Conservation (phyloP, 2,113 vertebrate species). For the Sinocyclocheilus grahami region DNA sequence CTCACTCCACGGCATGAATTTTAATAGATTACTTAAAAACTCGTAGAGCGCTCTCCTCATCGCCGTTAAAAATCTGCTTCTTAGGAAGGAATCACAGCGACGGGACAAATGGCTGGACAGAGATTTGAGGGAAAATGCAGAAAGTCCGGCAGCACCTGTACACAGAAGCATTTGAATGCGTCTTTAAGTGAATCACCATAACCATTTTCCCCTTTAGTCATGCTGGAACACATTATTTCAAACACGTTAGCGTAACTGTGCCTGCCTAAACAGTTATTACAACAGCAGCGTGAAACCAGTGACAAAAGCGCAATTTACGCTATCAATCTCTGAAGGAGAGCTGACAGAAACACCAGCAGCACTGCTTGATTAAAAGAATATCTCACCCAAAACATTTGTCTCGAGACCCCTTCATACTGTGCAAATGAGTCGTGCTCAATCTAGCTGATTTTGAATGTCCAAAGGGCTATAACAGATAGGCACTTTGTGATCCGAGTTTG, state of each 20-base stretch:
- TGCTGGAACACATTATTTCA: constrained; percentile 36
- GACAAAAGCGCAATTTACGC: constrained; percentile 11
- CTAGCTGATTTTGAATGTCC: not conserved
- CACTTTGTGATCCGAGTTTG: not conserved
- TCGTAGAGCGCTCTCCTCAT: constrained; percentile 5
- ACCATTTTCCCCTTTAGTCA: constrained; percentile 26
- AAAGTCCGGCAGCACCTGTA: constrained; percentile 7
- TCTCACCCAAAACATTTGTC: not conserved
- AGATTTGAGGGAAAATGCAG: not conserved
- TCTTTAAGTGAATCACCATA: constrained; percentile 25
- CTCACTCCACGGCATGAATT: constrained; percentile 26
- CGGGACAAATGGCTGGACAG: not conserved
- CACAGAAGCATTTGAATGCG: not conserved
- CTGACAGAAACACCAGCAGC: not conserved
- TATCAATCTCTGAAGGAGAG: constrained; percentile 17
- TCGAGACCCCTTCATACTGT: not conserved
- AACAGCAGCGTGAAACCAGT: constrained; percentile 29
- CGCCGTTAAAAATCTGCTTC: constrained; percentile 26
- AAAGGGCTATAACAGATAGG: not conserved
- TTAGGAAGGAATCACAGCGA: constrained; percentile 12
- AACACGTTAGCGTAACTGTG: constrained; percentile 14
- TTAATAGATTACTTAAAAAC: constrained; percentile 48
- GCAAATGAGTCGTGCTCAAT: not conserved
- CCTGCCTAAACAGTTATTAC: constrained; percentile 39
- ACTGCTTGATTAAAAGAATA: not conserved